Conservation (phyloP, 1,140 invertebrate genomes). For the Megalopta genalis region DNA sequence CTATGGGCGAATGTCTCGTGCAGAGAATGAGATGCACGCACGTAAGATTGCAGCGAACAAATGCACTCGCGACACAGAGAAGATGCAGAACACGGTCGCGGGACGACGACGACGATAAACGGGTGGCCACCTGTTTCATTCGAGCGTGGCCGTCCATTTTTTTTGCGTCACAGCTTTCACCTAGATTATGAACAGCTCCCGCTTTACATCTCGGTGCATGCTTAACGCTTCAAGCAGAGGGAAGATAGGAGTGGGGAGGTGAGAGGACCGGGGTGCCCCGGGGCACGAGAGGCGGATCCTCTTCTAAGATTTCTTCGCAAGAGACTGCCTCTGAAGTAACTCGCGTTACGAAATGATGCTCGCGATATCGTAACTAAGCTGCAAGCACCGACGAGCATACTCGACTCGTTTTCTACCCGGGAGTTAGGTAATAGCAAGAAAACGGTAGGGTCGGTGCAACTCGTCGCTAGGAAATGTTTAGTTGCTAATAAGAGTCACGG, state of each 20-base stretch:
- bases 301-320: constrained; percentile 7
- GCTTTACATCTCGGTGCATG: background rate
- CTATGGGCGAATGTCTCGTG: no score
- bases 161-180: background rate
- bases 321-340: constrained; percentile 1
- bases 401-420: background rate
- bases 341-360: constrained; percentile 6
- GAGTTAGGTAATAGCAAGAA: background rate
- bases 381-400: background rate
- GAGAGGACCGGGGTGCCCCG: no score
- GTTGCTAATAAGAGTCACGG: no score
- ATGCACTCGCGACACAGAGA: no score
- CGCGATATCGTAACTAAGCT: background rate
- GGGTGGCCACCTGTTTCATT: constrained; percentile 8
- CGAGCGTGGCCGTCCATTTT: background rate
- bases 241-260: background rate
- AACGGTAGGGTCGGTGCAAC: background rate
- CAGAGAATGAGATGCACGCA: no score
- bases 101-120: constrained; percentile 5
- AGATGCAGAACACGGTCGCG: no score
- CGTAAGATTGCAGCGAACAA: no score
- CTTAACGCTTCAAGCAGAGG: constrained; percentile 3
- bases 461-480: no score
- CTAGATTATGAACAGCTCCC: constrained; percentile 3
- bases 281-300: background rate